Evolutionary conservation across 2,888 invertebrate species (phyloP), one percentile per base, ranked within the genome.

Genomic region (Epinotia ramella): DNA sequence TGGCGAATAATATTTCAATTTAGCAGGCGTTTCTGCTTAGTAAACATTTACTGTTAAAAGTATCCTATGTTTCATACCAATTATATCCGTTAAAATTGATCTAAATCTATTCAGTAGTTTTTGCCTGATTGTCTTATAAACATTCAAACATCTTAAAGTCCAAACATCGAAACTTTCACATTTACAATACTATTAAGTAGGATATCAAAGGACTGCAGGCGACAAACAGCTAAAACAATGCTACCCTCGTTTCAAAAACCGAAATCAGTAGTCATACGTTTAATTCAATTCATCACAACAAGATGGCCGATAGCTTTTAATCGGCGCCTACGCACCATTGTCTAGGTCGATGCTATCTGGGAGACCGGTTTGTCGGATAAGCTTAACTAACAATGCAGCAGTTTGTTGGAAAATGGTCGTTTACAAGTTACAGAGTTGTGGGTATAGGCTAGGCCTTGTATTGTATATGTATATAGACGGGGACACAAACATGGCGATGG

Each of bases 281-380:
- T 75, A 65, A 70, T 70, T 63, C 64, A 70, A 69, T 73, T 75
- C 77, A 73, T 76, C 73, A 71, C 73, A 73, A 71, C 73, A 73
- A 81, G 80, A 80, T 80, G 73, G 69, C 63, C 78, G 84, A 87
- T 86, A 82, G 64, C 83, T 83, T 81, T 80, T 87, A 88, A 88
- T 88, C 86, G 81, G 84, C 87, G 87, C 92, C 91, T 81, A 91
- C 92, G 89, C 91, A 89, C 89, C 87, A 92, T 92, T 91, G 92
- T 91, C 83, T 86, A 84, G 84, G 83, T 85, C 80, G 81, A 73
- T 73, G 65, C 28, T 46, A 73, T 73, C 73, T 71, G 53, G 24
- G 44, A 11, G 72, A 57, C 72, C 57, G 72, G 72, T 65, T 69
- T 28, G 72, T 59, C 28, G 59, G 68, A 69, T 69, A 60, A 40